Conservation (phyloP, 64 coral and sea anemone genomes). For the Astreopora myriophthalma region DNA sequence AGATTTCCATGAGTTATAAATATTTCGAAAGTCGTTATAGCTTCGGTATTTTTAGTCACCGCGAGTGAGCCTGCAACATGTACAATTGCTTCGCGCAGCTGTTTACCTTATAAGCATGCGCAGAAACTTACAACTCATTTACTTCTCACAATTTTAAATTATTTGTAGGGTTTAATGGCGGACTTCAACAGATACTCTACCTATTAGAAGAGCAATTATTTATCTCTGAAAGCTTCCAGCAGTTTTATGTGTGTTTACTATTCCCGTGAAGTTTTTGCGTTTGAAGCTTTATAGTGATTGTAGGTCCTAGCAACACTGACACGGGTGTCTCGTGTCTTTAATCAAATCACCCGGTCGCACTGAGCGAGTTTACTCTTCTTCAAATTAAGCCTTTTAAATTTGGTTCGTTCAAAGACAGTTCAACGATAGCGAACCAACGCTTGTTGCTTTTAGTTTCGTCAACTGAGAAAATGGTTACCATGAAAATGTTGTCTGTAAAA, state of each 20-base stretch:
- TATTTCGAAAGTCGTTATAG: background rate
- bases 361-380: background rate
- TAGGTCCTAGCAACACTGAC: too few species aligned
- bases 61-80: background rate
- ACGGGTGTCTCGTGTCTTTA: background rate
- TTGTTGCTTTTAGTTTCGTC: background rate
- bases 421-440: background rate
- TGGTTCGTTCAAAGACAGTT: background rate
- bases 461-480: background rate
- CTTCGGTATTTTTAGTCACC: background rate
- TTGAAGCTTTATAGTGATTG: background rate
- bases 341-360: background rate
- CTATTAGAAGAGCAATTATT: background rate
- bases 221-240: background rate
- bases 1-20: too few species aligned
- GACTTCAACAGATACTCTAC: background rate
- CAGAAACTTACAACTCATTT: too few species aligned
- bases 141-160: background rate
- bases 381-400: background rate
- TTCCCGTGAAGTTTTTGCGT: background rate
- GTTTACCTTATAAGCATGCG: background rate
- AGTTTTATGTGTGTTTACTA: background rate
- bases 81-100: background rate
- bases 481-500: background rate
- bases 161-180: background rate